Evolutionary conservation across 1,140 invertebrate genomes (phyloP).

Genomic region (Brachionus plicatilis): DNA sequence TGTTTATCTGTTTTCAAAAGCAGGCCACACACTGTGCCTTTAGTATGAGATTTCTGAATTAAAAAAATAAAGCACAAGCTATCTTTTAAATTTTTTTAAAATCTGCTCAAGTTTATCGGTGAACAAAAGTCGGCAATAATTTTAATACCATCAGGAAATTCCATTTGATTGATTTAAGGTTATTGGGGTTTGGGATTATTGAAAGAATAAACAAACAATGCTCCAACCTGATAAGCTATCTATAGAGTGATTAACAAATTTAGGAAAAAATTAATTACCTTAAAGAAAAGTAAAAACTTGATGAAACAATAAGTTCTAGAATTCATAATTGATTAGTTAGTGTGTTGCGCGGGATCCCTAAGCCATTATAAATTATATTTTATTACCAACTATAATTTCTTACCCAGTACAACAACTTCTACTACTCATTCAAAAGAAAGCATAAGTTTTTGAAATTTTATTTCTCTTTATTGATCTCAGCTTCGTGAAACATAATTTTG

Average conservation of each 20-base stretch:
- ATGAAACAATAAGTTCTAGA: conserved; percentile 9
- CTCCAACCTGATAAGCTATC: neutral
- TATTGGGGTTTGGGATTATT: neutral
- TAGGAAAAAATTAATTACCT: neutral
- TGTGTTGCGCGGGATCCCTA: neutral
- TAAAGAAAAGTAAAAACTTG: conserved; percentile 7
- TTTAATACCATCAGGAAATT: neutral
- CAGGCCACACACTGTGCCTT: neutral
- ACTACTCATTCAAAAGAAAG: neutral
- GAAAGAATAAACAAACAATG: neutral
- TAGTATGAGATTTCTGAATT: neutral
- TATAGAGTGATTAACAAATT: conserved; percentile 10
- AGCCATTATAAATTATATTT: neutral
- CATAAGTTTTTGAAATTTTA: neutral
- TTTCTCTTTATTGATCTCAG: neutral
- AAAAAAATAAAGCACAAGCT: neutral
- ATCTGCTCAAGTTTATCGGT: neutral
- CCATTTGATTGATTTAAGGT: conserved; percentile 3
- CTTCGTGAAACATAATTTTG: neutral
- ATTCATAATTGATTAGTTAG: neutral
- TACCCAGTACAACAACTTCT: neutral
- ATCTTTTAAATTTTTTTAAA: neutral
- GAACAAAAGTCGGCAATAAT: neutral
- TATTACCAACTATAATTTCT: neutral
- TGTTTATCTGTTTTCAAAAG: neutral